phyloP scores from a whole-genome alignment of 2,888 invertebrate species.

The Drosophila merina region DNA sequence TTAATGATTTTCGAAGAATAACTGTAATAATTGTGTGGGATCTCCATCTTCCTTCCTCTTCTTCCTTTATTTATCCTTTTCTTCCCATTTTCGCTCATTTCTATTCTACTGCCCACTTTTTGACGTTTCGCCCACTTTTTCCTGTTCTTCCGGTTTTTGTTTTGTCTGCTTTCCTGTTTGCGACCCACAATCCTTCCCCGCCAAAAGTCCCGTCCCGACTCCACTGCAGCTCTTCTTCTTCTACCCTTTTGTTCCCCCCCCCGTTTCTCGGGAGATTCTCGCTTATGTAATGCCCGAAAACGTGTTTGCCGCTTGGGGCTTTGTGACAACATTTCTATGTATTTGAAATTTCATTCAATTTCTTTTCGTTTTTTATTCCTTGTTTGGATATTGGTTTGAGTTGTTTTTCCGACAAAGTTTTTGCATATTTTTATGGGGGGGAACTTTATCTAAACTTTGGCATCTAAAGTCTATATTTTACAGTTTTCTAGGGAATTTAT shows the following conservation, averaged over 20 bases:
- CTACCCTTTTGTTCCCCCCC: neutral
- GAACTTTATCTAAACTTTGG: constrained; percentile 6
- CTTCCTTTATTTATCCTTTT: neutral
- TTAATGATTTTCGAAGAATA: neutral
- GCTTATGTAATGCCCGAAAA: constrained; percentile 74
- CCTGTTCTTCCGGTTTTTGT: constrained; percentile 80
- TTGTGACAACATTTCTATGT: constrained; percentile 72
- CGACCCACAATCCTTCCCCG: constrained; percentile 75
- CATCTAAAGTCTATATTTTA: neutral
- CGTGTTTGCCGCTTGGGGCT: constrained; percentile 68
- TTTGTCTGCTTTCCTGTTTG: constrained; percentile 77
- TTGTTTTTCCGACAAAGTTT: constrained; percentile 6
- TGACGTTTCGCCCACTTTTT: constrained; percentile 81
- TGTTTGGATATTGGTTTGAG: neutral
- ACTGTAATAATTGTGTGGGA: neutral
- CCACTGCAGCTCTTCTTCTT: neutral
- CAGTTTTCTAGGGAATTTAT: neutral
- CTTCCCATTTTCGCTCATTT: neutral
- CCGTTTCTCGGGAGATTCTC: neutral
- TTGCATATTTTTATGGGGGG: neutral
- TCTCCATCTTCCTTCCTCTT: neutral
- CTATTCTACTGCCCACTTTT: constrained; percentile 18
- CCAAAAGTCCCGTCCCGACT: constrained; percentile 14
- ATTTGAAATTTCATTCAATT: constrained; percentile 52
- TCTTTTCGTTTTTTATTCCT: constrained; percentile 17